phyloP scores from a whole-genome alignment of 1,140 invertebrate genomes.

The Dendroctonus valens region DNA sequence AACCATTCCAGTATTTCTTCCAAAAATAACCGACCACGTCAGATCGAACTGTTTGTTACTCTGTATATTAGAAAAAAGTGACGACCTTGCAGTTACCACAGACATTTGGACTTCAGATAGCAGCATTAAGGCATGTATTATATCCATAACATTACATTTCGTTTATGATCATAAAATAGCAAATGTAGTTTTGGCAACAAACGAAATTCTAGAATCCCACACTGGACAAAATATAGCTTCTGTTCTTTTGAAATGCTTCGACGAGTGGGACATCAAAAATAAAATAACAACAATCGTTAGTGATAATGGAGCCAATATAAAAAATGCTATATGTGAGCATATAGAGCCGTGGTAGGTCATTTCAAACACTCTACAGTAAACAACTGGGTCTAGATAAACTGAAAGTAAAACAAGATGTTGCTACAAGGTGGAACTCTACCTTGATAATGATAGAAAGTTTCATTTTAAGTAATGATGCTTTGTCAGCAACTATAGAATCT shows the following conservation, averaged over 20 bases:
- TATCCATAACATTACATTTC: no score
- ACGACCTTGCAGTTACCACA: no score
- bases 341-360: no score
- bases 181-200: not conserved
- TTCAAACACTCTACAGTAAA: slow-evolving; percentile 19
- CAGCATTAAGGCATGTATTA: no score
- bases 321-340: no score
- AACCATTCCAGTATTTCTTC: no score
- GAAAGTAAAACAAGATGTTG: slow-evolving; percentile 45
- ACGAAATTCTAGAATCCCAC: not conserved
- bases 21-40: no score
- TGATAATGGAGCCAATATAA: no score
- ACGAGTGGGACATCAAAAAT: slow-evolving; percentile 2
- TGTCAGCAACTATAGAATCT: slow-evolving; percentile 17
- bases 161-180: no score
- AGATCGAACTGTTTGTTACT: no score
- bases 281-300: not conserved
- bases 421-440: slow-evolving; percentile 46
- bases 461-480: slow-evolving; percentile 35
- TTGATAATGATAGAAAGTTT: slow-evolving; percentile 44
- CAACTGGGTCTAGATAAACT: slow-evolving; percentile 35
- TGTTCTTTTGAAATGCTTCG: not conserved
- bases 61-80: no score
- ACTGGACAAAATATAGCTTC: slow-evolving; percentile 3
- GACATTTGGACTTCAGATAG: no score